Conservation (phyloP, 2,113 vertebrate genomes). For the Alaudala cheleensis region DNA sequence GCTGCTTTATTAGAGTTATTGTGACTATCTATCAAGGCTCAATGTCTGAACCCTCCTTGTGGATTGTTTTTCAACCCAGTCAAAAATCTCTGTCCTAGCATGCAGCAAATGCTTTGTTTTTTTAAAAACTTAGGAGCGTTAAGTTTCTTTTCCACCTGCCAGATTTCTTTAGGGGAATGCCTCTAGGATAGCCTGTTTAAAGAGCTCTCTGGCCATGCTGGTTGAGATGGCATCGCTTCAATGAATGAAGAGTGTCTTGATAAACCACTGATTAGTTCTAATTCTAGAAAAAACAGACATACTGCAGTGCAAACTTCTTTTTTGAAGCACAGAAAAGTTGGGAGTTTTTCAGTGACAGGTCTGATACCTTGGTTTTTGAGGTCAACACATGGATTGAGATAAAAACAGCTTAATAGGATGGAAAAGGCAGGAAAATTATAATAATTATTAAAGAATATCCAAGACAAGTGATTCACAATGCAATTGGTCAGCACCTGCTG, state of each 20-base stretch:
- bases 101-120: not conserved
- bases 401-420: not conserved
- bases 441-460: not conserved
- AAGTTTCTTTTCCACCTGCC: not conserved
- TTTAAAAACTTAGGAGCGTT: not conserved
- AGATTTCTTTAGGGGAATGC: not conserved
- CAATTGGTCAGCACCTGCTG: not conserved
- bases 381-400: not conserved
- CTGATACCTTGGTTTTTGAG: not conserved
- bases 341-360: not conserved
- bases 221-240: not conserved
- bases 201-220: not conserved
- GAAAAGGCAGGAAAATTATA: not conserved
- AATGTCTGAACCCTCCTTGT: not conserved
- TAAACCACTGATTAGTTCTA: not conserved
- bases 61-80: conserved; percentile 26
- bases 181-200: not conserved
- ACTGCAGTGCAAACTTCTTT: not conserved
- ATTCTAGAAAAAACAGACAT: not conserved
- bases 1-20: conserved; percentile 49
- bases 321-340: not conserved
- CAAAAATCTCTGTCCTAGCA: not conserved
- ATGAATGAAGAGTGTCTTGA: not conserved
- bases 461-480: not conserved
- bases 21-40: not conserved